Evolutionary conservation across 2,113 vertebrate species (phyloP), one percentile per base, ranked within the genome.

Genomic region (Chiloscyllium plagiosum): DNA sequence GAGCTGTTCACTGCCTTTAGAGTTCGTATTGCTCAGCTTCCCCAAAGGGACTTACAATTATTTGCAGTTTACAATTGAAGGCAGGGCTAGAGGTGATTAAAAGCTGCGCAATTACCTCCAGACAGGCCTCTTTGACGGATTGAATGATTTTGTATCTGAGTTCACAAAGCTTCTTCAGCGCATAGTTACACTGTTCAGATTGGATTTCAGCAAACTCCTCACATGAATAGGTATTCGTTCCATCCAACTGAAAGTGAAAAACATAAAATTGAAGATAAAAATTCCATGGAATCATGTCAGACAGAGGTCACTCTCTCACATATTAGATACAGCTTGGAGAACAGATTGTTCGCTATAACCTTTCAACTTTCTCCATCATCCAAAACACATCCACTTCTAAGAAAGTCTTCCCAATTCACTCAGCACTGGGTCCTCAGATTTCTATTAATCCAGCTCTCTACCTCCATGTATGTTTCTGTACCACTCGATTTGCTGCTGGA

Each of bases 131-230:
- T 78, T 96, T 94, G 70, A 97, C 96, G 50, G 96, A n/a, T 42
- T 42, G 69, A 95, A 97, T 96, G 47, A 96, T 95, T 96, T 97
- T 96, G 50, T 89, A 95, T 76, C 96, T 97, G 92, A 98, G 96
- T 52, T 10, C 42, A 56, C 97, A 95, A 24, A 97, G 95, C 15
- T 97, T 96, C 50, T n/a, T 83, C 61, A 95, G 7, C 47, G 97
- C 97, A 4, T 19, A 86, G 50, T 96, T 52, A 85, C 96, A 95
- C 69, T 97, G 97, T 50, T 96, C 96, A 22, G 96, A 96, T 65
- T 98, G 97, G 26, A 96, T 96, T 68, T 97, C 96, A 96, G 97
- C 97, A 96, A 98, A 98, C 15, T 96, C 96, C 76, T 97, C 96
- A 17, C 97, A 96, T 37, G 96, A 96, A 33, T 97, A 97, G 1